Conservation (phyloP, 2,888 invertebrate species). For the Fissipunctia ypsillon region DNA sequence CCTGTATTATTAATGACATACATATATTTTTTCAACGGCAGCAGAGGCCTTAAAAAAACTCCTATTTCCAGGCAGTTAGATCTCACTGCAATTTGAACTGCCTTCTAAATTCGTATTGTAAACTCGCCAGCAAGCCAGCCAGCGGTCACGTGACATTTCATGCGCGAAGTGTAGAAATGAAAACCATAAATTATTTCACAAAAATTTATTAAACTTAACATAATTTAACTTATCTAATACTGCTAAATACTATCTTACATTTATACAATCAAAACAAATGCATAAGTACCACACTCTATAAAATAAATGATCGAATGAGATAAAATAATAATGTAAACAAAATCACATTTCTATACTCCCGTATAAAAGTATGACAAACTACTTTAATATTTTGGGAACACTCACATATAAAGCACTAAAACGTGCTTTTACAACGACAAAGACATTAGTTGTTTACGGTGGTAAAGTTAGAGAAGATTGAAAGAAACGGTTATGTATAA, state of each 20-base stretch:
- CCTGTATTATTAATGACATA: too few species aligned
- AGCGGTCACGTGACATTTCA: background rate
- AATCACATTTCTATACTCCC: conserved; percentile 53
- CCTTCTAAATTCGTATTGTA: background rate
- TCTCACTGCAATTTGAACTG: too few species aligned
- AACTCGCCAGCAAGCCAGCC: background rate
- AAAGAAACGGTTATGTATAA: conserved; percentile 38
- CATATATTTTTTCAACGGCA: too few species aligned
- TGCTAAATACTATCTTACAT: conserved; percentile 81
- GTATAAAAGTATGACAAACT: conserved; percentile 55
- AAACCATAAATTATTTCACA: conserved; percentile 64
- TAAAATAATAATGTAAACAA: conserved; percentile 59
- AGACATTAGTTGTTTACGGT: conserved; percentile 53
- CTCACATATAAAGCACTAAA: conserved; percentile 77
- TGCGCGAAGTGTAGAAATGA: background rate
- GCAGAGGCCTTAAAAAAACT: too few species aligned
- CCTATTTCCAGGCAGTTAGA: too few species aligned
- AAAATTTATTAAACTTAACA: conserved; percentile 87
- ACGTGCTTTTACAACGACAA: conserved; percentile 72
- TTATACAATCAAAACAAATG: conserved; percentile 81
- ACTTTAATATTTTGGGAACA: conserved; percentile 53
- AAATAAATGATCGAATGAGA: conserved; percentile 58
- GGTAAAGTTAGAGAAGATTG: conserved; percentile 57
- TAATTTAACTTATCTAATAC: conserved; percentile 77
- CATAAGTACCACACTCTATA: conserved; percentile 73